Base-by-base conservation (phyloP, 2,888 invertebrate species). In the Drymonia ruficornis region DNA sequence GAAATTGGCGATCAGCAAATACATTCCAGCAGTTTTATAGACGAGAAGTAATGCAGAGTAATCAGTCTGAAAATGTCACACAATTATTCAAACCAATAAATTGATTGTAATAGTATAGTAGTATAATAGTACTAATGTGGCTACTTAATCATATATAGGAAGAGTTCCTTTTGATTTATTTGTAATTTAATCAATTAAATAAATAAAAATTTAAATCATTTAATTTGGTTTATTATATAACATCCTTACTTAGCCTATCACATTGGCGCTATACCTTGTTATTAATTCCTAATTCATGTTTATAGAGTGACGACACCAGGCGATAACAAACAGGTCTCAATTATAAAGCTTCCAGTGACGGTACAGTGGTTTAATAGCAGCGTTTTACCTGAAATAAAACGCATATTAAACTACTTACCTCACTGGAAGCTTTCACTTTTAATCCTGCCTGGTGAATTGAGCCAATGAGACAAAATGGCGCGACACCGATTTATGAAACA, bases 1-100 rank as follows among this genome's bases (percentile, higher is more conserved):
- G 59, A 18, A 64, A 66, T 53, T 63, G 64, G 61, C 51, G 50
- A 34, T 56, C 53, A n/a, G 44, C 38, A 19, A 61, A 59, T 13
- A 63, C 65, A 6, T 67, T 67, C 43, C 48, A 48, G 36, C 50
- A 46, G 15, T 60, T 55, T 36, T 67, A 65, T 46, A 45, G 54
- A 15, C 53, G 53, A 34, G 48, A 55, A 44, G 43, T 55, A 40
- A 18, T 49, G 45, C n/a, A 8, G n/a, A 38, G n/a, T 40, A 13
- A 38, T 23, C 36, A 38, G 12, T 13, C n/a, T 19, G 40, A 15
- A 23, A 40, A 23, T 40, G 40, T 49, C 23, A 40, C 49, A 9
- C 49, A 49, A n/a, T 16, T 49, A 4, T 49, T 49, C 18, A 13
- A 49, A 13, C 49, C 49, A 5, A 5, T 49, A 13, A 49, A 40